Base-by-base conservation (phyloP, 2,797 vertebrate genomes). In the Aulostomus chinensis region DNA sequence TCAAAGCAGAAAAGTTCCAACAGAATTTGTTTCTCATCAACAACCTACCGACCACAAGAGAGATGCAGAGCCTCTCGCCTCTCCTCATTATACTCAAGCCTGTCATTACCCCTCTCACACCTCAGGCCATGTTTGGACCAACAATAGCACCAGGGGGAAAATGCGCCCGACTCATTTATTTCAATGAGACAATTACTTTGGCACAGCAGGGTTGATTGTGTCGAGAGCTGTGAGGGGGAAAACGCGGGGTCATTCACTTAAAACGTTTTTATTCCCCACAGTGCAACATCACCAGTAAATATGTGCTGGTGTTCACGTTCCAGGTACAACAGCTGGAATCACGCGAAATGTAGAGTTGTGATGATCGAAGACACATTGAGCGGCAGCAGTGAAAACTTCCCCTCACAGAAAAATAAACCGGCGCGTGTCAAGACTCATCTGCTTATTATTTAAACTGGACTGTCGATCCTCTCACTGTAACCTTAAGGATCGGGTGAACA, bases 141-240 rank as follows among this genome's bases (percentile, higher is more conserved):
- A 78, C 76, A 76, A 67, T 63, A 34, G 68, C 5, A 2, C 31
- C 17, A 28, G n/a, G 32, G 59, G 68, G 53, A 17, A 63, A 54
- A 61, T 25, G 47, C 47, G 59, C 39, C 52, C 41, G n/a, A 34
- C 51, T 77, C 72, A 76, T 79, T 79, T 25, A 68, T 69, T 62
- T 58, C 64, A 73, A 31, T 46, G 42, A 54, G 47, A 57, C 15
- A 16, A 2, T 64, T 71, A 39, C 64, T 58, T 49, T 45, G 25
- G 53, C 58, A 30, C 52, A 37, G 65, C 29, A 9, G 32, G 46
- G 41, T 24, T 40, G 18, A 7, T 12, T 55, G 45, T 9, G 12
- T 42, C 26, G 10, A 58, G 46, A 28, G 33, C 36, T 31, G n/a
- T 25, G 10, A 12, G 14, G 10, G 13, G 18, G 29, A 38, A 36